Evolutionary conservation across 2,113 vertebrate species (phyloP).

Genomic region (Albula glossodonta): DNA sequence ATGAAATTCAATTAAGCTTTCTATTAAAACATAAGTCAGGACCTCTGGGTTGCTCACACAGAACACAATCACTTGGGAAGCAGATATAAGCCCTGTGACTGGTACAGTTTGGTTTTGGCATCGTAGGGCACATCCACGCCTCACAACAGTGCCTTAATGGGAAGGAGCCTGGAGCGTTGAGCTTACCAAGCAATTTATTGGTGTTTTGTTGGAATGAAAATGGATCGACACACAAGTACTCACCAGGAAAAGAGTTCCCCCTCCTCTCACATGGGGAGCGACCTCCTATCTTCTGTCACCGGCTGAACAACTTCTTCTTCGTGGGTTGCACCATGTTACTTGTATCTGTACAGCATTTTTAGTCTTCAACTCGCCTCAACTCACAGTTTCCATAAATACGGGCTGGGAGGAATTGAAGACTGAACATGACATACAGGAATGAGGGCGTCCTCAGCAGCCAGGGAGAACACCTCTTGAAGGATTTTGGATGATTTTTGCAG

Average conservation of each 20-base stretch:
- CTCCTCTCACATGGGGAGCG: not conserved
- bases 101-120: no score
- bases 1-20: no score
- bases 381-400: slow-evolving; percentile 78
- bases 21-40: no score
- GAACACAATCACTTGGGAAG: no score
- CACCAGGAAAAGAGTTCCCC: not conserved
- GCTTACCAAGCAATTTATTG: not conserved
- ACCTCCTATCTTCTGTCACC: not conserved
- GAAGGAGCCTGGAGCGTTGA: no score
- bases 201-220: not conserved
- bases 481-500: slow-evolving; percentile 15
- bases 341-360: slow-evolving; percentile 83
- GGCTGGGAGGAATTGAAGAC: slow-evolving; percentile 83
- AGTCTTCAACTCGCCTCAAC: slow-evolving; percentile 83
- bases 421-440: slow-evolving; percentile 84
- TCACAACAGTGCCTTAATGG: no score
- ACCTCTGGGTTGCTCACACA: no score
- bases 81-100: no score
- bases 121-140: no score
- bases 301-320: not conserved
- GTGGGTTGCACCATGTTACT: slow-evolving; percentile 56
- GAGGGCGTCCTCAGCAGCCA: slow-evolving; percentile 39
- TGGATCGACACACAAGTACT: not conserved
- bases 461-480: slow-evolving; percentile 26